Base-by-base conservation (phyloP, 2,888 invertebrate species). In the Epistrophe grossulariae region DNA sequence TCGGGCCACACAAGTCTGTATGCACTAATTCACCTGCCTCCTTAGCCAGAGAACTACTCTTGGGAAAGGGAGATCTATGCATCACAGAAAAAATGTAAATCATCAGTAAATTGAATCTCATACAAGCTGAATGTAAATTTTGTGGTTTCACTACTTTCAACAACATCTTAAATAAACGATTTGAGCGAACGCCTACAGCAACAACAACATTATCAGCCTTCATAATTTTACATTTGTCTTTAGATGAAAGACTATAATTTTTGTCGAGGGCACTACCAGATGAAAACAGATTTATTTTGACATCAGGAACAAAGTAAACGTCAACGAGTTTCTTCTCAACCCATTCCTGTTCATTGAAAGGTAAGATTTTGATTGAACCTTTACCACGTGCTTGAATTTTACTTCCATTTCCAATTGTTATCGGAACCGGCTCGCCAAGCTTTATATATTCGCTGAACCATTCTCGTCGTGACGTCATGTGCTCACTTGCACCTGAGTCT, bases 1-100 rank as follows among this genome's bases (percentile, higher is more conserved):
- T 89, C 4, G 89, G 87, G 8, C 89, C 89, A 71, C 89, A 89
- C 19, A 90, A 11, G 64, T 90, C 89, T 31, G 89, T 80, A 57
- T 90, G 89, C 10, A 90, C 74, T 17, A 90, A 31, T 40, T 88
- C 87, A 35, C 88, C 88, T 60, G 45, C 4, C 9, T 60, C 52
- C 11, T 62, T 88, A 35, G 89, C 82, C 60, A 80, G 76, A 24
- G 78, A 84, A 31, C 35, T 59, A 59, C 82, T 83, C 48, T 79
- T 38, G 6, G n/a, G 28, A 74, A 89, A 89, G 31, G 78, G 66
- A 13, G 59, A 52, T 19, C 89, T 78, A 50, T 89, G 88, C 88
- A 57, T 90, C 88, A 28, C 89, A 89, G 52, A 88, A 83, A 38
- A 88, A 88, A 64, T 77, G 6, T 13, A n/a, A 7, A 3, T 35